Evolutionary conservation across 92 coral and sea anemone genomes (phyloP).

Genomic region (Porites divaricata): DNA sequence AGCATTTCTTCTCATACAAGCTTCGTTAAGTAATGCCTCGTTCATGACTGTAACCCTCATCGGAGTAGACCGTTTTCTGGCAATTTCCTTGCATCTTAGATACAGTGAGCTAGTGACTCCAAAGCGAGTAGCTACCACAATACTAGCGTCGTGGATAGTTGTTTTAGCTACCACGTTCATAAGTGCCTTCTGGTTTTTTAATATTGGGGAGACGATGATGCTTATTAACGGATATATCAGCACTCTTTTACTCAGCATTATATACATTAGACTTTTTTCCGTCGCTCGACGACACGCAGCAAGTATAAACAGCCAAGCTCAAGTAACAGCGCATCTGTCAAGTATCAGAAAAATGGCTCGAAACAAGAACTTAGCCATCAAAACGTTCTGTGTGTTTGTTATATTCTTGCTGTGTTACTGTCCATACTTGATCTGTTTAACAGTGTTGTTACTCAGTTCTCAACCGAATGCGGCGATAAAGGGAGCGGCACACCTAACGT

Average conservation of each 20-base stretch:
- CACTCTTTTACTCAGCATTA: conserved; percentile 7
- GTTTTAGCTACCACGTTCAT: neutral
- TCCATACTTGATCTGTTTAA: neutral
- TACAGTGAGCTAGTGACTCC: conserved; percentile 28
- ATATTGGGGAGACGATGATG: conserved; percentile 7
- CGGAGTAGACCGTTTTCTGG: conserved; percentile 32
- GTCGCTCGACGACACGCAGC: conserved; percentile 32
- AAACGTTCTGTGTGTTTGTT: conserved; percentile 25
- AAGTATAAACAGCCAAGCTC: conserved; percentile 21
- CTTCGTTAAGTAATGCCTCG: neutral
- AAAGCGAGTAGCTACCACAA: neutral
- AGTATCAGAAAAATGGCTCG: neutral
- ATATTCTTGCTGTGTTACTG: conserved; percentile 11
- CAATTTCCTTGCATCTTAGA: conserved; percentile 24
- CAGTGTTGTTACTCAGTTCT: conserved; percentile 16
- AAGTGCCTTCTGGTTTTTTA: neutral
- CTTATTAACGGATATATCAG: neutral
- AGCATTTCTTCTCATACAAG: neutral
- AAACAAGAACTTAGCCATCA: conserved; percentile 26
- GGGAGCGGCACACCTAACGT: conserved; percentile 6
- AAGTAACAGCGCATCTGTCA: neutral
- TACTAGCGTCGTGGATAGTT: neutral
- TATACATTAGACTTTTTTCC: conserved; percentile 8
- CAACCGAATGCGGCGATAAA: neutral
- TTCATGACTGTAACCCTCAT: neutral